phyloP scores from a whole-genome alignment of 2,113 vertebrate species.

The Neolamprologus hecqui region DNA sequence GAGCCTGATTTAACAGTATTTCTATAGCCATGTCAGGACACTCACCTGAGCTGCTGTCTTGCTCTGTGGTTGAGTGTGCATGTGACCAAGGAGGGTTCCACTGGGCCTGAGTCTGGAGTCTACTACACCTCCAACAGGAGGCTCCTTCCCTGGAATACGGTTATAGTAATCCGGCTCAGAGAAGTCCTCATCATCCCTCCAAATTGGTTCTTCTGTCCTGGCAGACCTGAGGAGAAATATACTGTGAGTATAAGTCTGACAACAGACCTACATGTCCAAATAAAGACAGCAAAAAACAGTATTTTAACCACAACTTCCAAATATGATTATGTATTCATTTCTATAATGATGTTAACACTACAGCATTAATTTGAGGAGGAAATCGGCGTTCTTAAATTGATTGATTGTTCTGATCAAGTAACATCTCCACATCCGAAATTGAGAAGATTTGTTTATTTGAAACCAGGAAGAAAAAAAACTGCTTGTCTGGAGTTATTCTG shows the following conservation, averaged over 20 bases:
- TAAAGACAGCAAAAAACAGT: neutral
- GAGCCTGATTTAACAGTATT: neutral
- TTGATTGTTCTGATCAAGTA: neutral
- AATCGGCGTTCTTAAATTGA: neutral
- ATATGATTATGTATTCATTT: neutral
- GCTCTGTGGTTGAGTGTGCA: slow-evolving; percentile 67
- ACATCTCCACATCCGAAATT: slow-evolving; percentile 5
- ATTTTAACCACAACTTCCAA: neutral
- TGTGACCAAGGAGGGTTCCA: slow-evolving; percentile 50
- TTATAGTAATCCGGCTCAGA: slow-evolving; percentile 89
- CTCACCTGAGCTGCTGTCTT: slow-evolving; percentile 68
- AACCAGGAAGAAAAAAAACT: neutral
- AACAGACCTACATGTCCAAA: accelerated
- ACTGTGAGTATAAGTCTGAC: neutral
- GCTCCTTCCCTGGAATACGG: slow-evolving; percentile 94
- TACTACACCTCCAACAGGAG: slow-evolving; percentile 83
- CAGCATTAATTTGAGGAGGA: neutral
- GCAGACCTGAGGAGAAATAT: slow-evolving; percentile 58
- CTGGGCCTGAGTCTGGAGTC: slow-evolving; percentile 78
- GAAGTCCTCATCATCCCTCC: slow-evolving; percentile 80
- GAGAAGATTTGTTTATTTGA: neutral
- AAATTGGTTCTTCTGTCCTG: slow-evolving; percentile 75
- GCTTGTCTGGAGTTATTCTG: neutral
- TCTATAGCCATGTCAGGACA: neutral
- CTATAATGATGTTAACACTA: neutral